Evolutionary conservation across 2,113 vertebrate genomes (phyloP).

Genomic region (Limanda limanda): DNA sequence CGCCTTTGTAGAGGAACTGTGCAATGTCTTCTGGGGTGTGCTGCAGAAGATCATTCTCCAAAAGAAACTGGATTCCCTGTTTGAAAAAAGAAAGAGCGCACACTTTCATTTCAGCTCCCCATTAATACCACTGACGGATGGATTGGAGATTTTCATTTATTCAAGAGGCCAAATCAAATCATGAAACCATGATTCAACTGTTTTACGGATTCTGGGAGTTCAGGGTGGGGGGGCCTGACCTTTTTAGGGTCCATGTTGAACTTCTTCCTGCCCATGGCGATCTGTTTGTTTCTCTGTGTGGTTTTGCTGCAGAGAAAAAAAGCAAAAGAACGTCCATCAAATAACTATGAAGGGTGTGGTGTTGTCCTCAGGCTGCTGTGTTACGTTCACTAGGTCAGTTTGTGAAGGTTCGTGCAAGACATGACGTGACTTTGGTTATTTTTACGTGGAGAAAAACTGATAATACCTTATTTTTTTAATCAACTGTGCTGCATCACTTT

Average conservation of each 20-base stretch:
- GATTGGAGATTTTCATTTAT: neutral
- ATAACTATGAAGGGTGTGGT: conserved; percentile 15
- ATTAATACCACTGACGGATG: neutral
- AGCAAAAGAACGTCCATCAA: conserved; percentile 6
- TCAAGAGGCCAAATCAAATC: neutral
- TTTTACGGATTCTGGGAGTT: conserved; percentile 1
- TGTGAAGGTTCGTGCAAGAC: conserved; percentile 6
- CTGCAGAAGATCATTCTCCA: conserved; percentile 96
- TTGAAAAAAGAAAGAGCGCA: conserved; percentile 19
- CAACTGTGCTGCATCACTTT: neutral
- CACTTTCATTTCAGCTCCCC: neutral
- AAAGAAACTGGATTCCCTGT: conserved; percentile 96
- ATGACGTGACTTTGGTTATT: conserved; percentile 25
- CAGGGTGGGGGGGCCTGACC: conserved; percentile 65
- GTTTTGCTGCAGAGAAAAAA: conserved; percentile 86
- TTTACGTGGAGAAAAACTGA: conserved; percentile 14
- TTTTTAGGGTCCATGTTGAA: conserved; percentile 99
- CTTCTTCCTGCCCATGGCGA: conserved; percentile 98
- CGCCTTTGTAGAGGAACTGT: conserved; percentile 98
- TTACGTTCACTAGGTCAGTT: conserved; percentile 36
- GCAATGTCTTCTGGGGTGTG: conserved; percentile 96
- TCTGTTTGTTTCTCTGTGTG: conserved; percentile 97
- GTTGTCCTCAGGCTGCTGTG: neutral
- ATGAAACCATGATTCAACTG: neutral
- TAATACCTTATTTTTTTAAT: neutral